These are phyloP conservation scores for Macrosteles quadrilineatus DNA, from an alignment of 1,140 invertebrate species.

Conservation along the genomic window DNA sequence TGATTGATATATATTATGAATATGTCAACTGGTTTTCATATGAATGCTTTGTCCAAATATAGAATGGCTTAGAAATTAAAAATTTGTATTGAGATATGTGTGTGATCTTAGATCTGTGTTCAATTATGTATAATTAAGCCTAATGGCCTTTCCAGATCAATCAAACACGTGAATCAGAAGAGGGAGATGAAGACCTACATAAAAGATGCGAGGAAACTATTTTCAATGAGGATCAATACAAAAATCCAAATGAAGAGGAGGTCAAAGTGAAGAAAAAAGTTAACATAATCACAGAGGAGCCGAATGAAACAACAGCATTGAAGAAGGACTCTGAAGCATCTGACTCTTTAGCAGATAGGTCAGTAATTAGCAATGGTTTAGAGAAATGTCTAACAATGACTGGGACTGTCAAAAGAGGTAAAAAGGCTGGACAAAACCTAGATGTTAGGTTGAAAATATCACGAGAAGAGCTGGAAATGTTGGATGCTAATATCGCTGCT, in stretches of 20 bases:
- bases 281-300: constrained; percentile 59
- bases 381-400: constrained; percentile 60
- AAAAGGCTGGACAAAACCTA: constrained; percentile 70
- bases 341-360: constrained; percentile 42
- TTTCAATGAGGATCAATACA: too few species aligned
- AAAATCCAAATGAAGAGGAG: constrained; percentile 21
- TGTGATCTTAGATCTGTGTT: too few species aligned
- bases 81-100: too few species aligned
- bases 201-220: too few species aligned
- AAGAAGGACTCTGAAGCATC: constrained; percentile 42
- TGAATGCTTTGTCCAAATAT: too few species aligned
- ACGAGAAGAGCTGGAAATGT: constrained; percentile 65
- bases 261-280: constrained; percentile 54
- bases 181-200: too few species aligned
- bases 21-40: too few species aligned
- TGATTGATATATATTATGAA: too few species aligned
- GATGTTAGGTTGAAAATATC: constrained; percentile 72
- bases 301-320: constrained; percentile 37
- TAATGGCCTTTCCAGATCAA: too few species aligned
- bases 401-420: constrained; percentile 70
- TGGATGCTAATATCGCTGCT: constrained; percentile 62
- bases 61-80: too few species aligned
- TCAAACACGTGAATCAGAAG: too few species aligned
- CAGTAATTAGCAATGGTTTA: constrained; percentile 36
- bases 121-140: too few species aligned